phyloP scores from a whole-genome alignment of 2,797 vertebrate genomes.

The Semotilus atromaculatus region DNA sequence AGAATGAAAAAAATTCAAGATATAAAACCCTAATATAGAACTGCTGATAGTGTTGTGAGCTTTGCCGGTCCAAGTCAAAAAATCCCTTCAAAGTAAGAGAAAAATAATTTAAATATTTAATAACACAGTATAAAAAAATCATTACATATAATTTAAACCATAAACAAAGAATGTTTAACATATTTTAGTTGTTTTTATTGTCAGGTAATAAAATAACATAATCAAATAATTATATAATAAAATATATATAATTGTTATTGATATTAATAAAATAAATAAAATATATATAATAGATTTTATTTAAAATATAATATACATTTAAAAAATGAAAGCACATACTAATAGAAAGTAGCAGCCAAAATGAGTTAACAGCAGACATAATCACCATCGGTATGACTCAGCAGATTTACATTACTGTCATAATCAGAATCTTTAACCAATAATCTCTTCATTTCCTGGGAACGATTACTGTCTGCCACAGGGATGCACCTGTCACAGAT shows the following conservation, averaged over 20 bases:
- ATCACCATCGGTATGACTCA: neutral
- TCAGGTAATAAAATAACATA: neutral
- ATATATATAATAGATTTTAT: neutral
- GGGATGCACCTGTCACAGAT: conserved; percentile 49
- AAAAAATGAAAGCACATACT: neutral
- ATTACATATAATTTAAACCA: neutral
- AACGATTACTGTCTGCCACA: conserved; percentile 50
- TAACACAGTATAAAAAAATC: neutral
- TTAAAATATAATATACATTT: neutral
- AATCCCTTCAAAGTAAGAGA: neutral
- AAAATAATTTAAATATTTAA: neutral
- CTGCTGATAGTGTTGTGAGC: neutral
- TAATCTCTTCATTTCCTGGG: conserved; percentile 44
- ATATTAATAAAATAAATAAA: neutral
- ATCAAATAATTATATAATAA: neutral
- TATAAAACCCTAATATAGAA: neutral
- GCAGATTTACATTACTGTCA: conserved; percentile 21
- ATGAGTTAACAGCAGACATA: neutral
- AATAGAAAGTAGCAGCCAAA: neutral
- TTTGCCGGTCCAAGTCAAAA: neutral
- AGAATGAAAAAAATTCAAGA: neutral
- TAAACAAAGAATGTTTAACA: neutral
- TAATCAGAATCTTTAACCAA: conserved; percentile 28
- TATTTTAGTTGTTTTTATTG: neutral
- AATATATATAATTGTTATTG: neutral